Percentiles rank a stretch among this genome's conserved stretches.
These are phyloP conservation scores for Petaurus breviceps DNA, from an alignment of 2,113 vertebrate genomes.

Conservation along the genomic window DNA sequence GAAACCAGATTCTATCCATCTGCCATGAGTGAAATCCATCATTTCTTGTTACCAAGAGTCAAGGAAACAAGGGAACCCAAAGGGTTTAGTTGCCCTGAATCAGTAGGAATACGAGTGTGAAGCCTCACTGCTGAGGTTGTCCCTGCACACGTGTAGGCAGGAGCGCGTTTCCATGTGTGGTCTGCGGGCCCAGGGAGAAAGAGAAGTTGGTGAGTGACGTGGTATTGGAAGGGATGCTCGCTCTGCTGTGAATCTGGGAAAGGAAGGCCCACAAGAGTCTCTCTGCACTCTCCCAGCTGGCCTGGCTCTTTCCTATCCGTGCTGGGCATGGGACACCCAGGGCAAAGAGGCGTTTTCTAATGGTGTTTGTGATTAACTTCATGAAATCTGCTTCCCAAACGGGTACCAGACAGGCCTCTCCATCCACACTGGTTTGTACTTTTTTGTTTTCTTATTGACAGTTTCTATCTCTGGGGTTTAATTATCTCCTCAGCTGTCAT, in stretches of 20 bases:
- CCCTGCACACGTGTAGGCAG: too few relatives aligned
- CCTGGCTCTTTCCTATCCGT: neutral
- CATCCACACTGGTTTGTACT: accelerated
- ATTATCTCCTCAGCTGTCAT: neutral
- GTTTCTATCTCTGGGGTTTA: neutral
- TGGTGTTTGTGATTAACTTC: neutral
- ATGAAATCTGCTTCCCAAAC: neutral
- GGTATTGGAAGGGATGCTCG: neutral
- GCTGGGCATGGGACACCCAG: accelerated
- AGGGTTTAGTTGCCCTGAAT: neutral
- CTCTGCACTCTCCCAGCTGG: neutral
- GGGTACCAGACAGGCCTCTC: neutral
- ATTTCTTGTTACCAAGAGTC: neutral
- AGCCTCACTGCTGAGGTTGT: too few relatives aligned
- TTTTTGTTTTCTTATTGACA: neutral
- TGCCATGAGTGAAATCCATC: neutral
- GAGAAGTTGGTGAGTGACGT: too few relatives aligned
- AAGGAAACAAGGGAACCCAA: neutral
- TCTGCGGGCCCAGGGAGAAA: accelerated
- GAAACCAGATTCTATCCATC: neutral
- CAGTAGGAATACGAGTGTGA: neutral
- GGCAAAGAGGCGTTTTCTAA: neutral
- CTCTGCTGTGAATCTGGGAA: neutral
- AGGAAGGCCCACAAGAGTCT: neutral
- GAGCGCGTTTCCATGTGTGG: neutral